Evolutionary conservation across 2,888 invertebrate genomes (phyloP).

Genomic region (Drepana falcataria): DNA sequence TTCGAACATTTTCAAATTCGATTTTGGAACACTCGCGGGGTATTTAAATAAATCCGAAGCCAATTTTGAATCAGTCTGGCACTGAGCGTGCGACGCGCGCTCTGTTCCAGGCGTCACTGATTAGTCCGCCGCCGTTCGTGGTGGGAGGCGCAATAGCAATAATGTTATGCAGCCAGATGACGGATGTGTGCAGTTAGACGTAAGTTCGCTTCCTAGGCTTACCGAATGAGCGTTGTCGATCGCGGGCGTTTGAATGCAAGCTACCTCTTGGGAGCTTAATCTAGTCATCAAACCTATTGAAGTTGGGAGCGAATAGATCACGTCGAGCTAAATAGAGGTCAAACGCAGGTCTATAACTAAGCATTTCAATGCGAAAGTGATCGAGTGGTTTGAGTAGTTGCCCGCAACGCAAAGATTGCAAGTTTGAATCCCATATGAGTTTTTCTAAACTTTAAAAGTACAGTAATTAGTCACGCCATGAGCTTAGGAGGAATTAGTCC

Average conservation of each 20-base stretch:
- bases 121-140: constrained; percentile 7
- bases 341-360: too few relatives aligned
- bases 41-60: not conserved
- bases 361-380: too few relatives aligned
- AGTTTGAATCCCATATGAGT: too few relatives aligned
- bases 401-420: too few relatives aligned
- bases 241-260: not conserved
- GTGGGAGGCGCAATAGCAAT: constrained; percentile 1
- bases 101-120: constrained; percentile 31
- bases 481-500: too few relatives aligned
- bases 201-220: not conserved
- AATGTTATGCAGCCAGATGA: constrained; percentile 1
- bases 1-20: not conserved
- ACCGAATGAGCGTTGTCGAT: not conserved
- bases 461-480: too few relatives aligned
- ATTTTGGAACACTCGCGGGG: constrained; percentile 1
- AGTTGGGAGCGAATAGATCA: too few relatives aligned
- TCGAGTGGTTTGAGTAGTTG: too few relatives aligned
- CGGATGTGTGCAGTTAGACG: constrained; percentile 1
- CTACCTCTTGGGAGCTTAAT: not conserved
- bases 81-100: constrained; percentile 25
- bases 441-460: too few relatives aligned
- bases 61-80: not conserved
- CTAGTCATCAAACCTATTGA: too few relatives aligned
- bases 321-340: too few relatives aligned